These are phyloP conservation scores for Psococerastis gibbosa DNA, from an alignment of 2,888 invertebrate genomes.

Conservation along the genomic window DNA sequence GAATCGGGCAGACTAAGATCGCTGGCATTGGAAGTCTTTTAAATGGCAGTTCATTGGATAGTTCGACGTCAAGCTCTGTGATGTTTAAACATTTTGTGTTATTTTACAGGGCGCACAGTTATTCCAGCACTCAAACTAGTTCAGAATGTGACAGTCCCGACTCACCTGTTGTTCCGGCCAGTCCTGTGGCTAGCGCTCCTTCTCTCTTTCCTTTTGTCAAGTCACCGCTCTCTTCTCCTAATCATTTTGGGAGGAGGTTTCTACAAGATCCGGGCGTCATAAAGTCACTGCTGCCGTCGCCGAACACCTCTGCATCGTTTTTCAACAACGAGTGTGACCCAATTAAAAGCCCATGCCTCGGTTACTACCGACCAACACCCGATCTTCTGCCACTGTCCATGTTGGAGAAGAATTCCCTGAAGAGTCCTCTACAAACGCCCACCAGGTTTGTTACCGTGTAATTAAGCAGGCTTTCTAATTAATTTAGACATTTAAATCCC, in stretches of 20 bases:
- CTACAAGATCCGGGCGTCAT: conserved; percentile 4
- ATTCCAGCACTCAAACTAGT: conserved; percentile 12
- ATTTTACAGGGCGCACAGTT: conserved; percentile 15
- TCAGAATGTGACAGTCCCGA: conserved; percentile 9
- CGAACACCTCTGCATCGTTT: conserved; percentile 7
- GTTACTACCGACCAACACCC: not conserved
- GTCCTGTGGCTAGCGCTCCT: not conserved
- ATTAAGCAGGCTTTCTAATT: too few species aligned
- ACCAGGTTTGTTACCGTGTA: not conserved
- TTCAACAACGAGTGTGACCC: conserved; percentile 9
- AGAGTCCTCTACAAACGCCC: conserved; percentile 5
- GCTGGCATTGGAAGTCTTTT: too few species aligned
- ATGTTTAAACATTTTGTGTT: too few species aligned
- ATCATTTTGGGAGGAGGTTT: not conserved
- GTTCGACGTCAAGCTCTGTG: too few species aligned
- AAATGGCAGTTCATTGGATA: too few species aligned
- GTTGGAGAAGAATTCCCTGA: conserved; percentile 7
- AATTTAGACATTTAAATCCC: too few species aligned
- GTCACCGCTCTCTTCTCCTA: conserved; percentile 6
- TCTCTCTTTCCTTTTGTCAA: conserved; percentile 5
- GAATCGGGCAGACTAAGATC: too few species aligned
- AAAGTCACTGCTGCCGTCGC: conserved; percentile 1
- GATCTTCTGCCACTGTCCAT: conserved; percentile 5
- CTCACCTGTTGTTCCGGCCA: not conserved
- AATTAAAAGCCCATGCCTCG: conserved; percentile 3